Evolutionary conservation across 1,140 invertebrate genomes (phyloP).

Genomic region (Drosophila sturtevanti): DNA sequence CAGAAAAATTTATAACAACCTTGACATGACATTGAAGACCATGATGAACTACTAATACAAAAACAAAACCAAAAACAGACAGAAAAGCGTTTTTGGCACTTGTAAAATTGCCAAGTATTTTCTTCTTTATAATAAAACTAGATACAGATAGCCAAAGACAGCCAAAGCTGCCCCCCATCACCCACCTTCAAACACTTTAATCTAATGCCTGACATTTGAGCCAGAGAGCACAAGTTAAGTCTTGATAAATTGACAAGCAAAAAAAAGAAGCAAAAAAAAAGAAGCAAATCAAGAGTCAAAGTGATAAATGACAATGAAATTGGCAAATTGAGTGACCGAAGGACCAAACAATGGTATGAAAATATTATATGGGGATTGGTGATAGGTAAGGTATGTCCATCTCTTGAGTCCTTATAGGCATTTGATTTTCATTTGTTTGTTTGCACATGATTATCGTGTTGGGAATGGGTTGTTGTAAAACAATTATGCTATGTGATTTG

Average conservation of each 20-base stretch:
- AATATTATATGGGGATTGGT: background rate
- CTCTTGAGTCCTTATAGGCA: background rate
- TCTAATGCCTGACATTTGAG: conserved; percentile 52
- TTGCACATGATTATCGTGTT: conserved; percentile 35
- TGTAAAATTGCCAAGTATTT: conserved; percentile 3
- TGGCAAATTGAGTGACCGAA: conserved; percentile 60
- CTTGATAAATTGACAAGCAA: conserved; percentile 68
- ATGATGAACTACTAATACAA: no score
- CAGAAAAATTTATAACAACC: conserved; percentile 53
- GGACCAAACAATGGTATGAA: background rate
- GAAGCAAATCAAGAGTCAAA: conserved; percentile 35
- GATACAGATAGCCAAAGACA: conserved; percentile 17
- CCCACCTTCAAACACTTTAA: background rate
- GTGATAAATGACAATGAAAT: conserved; percentile 77
- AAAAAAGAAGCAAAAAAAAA: conserved; percentile 6
- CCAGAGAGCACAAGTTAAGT: conserved; percentile 59
- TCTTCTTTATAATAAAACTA: conserved; percentile 12
- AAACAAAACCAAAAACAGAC: background rate
- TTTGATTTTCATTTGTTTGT: conserved; percentile 28
- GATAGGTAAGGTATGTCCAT: background rate
- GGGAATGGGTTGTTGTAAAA: conserved; percentile 40
- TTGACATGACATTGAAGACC: conserved; percentile 58
- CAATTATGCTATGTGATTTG: conserved; percentile 29
- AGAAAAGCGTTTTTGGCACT: background rate
- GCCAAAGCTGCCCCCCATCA: background rate